Conservation (phyloP, 2,888 invertebrate genomes). For the Drosophila lacicola region DNA sequence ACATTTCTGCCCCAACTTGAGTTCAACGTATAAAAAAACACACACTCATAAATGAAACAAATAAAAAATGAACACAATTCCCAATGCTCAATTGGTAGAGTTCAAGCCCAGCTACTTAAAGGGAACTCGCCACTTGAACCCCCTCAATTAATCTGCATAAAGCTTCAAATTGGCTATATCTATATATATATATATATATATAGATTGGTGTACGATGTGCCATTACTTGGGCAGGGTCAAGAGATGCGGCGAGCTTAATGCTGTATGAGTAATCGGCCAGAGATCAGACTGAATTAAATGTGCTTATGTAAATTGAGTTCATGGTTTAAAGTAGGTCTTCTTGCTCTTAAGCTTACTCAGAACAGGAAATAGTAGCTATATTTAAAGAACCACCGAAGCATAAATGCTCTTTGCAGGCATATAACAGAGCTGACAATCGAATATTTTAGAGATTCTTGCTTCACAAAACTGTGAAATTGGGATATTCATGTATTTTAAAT, state of each 20-base stretch:
- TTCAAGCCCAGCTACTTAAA: constrained; percentile 58
- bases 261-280: constrained; percentile 30
- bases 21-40: constrained; percentile 18
- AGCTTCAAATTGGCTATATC: constrained; percentile 40
- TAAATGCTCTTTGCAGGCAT: no score
- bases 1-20: constrained; percentile 44
- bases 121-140: constrained; percentile 75
- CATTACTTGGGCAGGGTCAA: constrained; percentile 40
- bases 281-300: constrained; percentile 30
- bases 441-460: no score
- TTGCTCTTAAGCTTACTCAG: background rate
- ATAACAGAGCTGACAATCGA: no score
- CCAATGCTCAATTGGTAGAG: constrained; percentile 72
- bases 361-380: background rate
- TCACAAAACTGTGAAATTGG: no score
- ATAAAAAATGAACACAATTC: constrained; percentile 23
- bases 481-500: no score
- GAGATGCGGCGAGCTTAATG: constrained; percentile 4
- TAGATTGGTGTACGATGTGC: constrained; percentile 1
- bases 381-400: no score
- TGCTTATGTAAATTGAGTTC: constrained; percentile 20
- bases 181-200: background rate
- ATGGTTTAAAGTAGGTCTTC: background rate
- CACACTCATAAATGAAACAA: constrained; percentile 18
- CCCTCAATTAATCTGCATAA: constrained; percentile 57